Evolutionary conservation across 2,113 vertebrate species (phyloP).

Genomic region (Miniopterus natalensis): DNA sequence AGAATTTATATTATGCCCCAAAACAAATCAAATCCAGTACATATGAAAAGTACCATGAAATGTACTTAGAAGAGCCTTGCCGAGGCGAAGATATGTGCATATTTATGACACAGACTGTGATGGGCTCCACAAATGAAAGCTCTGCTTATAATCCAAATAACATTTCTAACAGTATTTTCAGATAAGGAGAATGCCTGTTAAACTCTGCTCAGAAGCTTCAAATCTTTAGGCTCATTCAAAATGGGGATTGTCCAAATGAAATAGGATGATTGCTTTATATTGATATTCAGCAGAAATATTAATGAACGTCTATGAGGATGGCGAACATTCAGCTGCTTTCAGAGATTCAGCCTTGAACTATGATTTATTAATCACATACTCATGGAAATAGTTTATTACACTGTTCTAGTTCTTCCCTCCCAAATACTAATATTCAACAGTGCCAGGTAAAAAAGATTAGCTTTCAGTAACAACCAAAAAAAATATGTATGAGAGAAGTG

Average conservation of each 20-base stretch:
- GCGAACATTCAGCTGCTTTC: slow-evolving; percentile 69
- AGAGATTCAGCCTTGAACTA: slow-evolving; percentile 52
- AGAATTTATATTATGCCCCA: slow-evolving; percentile 85
- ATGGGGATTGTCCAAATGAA: slow-evolving; percentile 68
- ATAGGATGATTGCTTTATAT: slow-evolving; percentile 75
- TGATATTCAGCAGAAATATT: slow-evolving; percentile 75
- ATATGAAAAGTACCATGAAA: slow-evolving; percentile 84
- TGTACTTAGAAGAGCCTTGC: slow-evolving; percentile 81
- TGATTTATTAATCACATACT: slow-evolving; percentile 68
- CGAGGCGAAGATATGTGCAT: slow-evolving; percentile 81
- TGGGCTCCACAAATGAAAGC: slow-evolving; percentile 84
- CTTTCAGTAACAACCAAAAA: not conserved
- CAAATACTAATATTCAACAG: not conserved
- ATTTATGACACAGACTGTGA: slow-evolving; percentile 86
- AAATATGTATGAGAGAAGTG: not conserved
- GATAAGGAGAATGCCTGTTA: slow-evolving; percentile 83
- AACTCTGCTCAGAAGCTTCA: slow-evolving; percentile 83
- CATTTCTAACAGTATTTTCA: slow-evolving; percentile 85
- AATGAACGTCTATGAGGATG: slow-evolving; percentile 77
- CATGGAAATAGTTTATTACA: slow-evolving; percentile 64
- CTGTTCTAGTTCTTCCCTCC: not conserved
- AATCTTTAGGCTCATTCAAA: slow-evolving; percentile 83
- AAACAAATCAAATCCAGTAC: slow-evolving; percentile 85
- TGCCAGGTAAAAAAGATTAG: not conserved
- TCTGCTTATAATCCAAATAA: slow-evolving; percentile 86